phyloP scores from a whole-genome alignment of 53 echinoderm and acorn worm genomes.

The Temnopleurus reevesii region DNA sequence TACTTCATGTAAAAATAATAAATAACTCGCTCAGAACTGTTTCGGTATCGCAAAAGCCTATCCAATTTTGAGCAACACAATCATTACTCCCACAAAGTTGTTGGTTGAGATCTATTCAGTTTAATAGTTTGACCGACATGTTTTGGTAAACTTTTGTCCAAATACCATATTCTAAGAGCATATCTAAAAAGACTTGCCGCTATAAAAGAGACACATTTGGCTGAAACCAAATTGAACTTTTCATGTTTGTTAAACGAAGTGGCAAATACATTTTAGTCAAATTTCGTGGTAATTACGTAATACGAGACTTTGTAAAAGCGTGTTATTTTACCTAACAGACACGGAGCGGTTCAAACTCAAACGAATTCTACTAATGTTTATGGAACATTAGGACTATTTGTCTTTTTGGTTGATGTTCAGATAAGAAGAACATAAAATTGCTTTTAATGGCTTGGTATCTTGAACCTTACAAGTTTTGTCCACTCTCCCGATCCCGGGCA shows the following conservation, averaged over 20 bases:
- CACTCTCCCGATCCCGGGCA: neutral
- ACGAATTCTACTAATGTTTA: neutral
- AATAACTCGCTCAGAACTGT: no score
- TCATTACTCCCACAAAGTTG: no score
- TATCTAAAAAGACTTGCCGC: neutral
- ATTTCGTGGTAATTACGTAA: neutral
- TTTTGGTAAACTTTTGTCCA: neutral
- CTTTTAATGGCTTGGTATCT: neutral
- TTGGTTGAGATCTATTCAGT: no score
- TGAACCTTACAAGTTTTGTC: neutral
- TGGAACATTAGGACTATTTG: constrained; percentile 1
- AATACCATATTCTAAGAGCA: neutral
- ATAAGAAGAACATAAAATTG: constrained; percentile 23
- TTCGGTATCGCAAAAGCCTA: no score
- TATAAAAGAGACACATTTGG: neutral
- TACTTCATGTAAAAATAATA: no score
- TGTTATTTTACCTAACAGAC: neutral
- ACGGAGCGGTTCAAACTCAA: neutral
- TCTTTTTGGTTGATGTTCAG: neutral
- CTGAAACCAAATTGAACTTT: neutral
- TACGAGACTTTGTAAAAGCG: neutral
- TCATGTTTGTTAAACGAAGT: neutral
- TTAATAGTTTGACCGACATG: no score
- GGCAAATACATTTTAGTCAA: neutral
- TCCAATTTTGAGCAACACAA: no score